These are phyloP conservation scores for Procavia capensis DNA, from an alignment of 2,113 vertebrate species.

Conservation along the genomic window DNA sequence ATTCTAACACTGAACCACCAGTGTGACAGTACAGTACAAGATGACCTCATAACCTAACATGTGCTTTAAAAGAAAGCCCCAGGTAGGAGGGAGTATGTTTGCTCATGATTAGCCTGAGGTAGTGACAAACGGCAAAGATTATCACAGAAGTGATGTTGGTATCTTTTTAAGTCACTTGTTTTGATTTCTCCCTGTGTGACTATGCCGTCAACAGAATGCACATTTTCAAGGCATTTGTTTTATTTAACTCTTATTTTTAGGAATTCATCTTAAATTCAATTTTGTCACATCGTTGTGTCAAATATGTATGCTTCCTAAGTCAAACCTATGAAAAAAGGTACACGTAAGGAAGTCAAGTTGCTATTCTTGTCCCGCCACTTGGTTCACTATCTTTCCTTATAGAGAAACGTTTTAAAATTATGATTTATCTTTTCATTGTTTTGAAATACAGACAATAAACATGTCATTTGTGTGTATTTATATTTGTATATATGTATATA, in stretches of 20 bases:
- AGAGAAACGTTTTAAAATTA: neutral
- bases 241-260: neutral
- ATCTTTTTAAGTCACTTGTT: neutral
- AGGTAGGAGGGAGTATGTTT: too few relatives aligned
- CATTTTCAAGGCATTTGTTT: neutral
- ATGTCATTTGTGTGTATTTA: too few relatives aligned
- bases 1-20: too few relatives aligned
- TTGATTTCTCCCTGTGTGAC: neutral
- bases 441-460: neutral
- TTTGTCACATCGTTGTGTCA: neutral
- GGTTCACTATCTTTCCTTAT: neutral
- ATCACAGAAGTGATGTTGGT: fast-evolving
- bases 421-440: neutral
- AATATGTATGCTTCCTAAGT: neutral
- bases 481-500: neutral
- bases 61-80: neutral
- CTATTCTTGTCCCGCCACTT: neutral
- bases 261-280: neutral
- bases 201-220: neutral
- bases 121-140: fast-evolving
- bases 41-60: fast-evolving
- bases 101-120: neutral
- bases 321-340: neutral
- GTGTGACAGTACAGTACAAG: too few relatives aligned
- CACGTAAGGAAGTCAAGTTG: neutral